These are phyloP conservation scores for Tiliqua scincoides DNA, from an alignment of 2,113 vertebrate species.

Conservation along the genomic window DNA sequence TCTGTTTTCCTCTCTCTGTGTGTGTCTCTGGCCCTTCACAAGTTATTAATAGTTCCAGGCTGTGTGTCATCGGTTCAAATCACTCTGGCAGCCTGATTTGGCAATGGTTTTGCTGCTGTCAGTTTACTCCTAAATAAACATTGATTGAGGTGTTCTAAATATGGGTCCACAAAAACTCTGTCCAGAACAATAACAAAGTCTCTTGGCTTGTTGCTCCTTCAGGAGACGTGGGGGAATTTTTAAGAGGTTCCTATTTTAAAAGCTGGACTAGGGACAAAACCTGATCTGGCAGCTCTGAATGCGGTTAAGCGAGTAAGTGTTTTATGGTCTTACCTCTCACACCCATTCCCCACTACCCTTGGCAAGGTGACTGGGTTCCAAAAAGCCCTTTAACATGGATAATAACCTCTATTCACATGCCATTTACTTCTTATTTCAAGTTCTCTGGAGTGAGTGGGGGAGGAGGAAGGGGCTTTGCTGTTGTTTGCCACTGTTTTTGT, in stretches of 20 bases:
- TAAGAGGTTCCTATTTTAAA: constrained; percentile 28
- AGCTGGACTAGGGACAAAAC: constrained; percentile 4
- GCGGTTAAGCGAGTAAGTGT: constrained; percentile 12
- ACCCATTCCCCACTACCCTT: constrained; percentile 18
- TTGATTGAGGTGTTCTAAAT: constrained; percentile 52
- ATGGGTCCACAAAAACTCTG: constrained; percentile 36
- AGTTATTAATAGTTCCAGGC: constrained; percentile 67
- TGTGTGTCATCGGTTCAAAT: constrained; percentile 60
- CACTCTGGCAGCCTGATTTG: constrained; percentile 57
- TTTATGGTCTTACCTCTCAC: constrained; percentile 18
- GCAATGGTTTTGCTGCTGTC: constrained; percentile 64
- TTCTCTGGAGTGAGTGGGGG: not conserved
- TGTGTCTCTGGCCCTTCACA: constrained; percentile 39
- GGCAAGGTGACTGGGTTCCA: constrained; percentile 4
- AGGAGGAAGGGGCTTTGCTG: not conserved
- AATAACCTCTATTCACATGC: not conserved
- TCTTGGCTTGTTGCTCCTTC: constrained; percentile 24
- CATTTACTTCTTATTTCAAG: not conserved
- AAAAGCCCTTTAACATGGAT: constrained; percentile 3
- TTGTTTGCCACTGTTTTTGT: not conserved
- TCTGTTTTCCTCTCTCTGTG: constrained; percentile 43
- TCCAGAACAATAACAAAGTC: constrained; percentile 46
- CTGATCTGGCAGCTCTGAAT: constrained; percentile 19
- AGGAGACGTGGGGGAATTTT: constrained; percentile 26
- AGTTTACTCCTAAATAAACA: constrained; percentile 68